Percentiles rank a stretch among this genome's conserved stretches.
Conservation (phyloP, 2,797 vertebrate species). For the Fratercula arctica region DNA sequence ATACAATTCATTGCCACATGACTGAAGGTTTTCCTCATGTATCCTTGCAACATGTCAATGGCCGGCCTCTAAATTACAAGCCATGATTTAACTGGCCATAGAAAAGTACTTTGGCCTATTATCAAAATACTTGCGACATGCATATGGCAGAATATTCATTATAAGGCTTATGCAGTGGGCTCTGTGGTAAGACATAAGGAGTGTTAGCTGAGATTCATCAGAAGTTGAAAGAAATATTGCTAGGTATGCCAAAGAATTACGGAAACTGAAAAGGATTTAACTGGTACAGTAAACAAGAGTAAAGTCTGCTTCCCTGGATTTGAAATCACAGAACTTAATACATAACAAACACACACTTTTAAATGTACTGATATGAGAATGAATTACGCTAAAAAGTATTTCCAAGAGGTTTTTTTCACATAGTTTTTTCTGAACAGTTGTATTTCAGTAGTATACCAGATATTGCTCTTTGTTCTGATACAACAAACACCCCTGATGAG, state of each 20-base stretch:
- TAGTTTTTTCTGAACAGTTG: background rate
- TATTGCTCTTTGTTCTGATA: background rate
- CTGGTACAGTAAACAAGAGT: background rate
- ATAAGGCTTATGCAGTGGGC: background rate
- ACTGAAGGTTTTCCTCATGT: background rate
- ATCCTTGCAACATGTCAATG: background rate
- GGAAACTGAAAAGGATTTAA: background rate
- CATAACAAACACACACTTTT: background rate
- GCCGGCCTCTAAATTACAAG: background rate
- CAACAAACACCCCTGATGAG: background rate
- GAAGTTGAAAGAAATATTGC: background rate
- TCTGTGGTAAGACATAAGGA: background rate
- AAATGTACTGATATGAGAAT: background rate
- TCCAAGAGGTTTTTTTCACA: accelerated
- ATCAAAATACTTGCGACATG: background rate
- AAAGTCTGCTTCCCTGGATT: background rate
- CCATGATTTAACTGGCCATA: background rate
- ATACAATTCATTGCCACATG: background rate
- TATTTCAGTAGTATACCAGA: background rate
- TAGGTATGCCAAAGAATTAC: background rate
- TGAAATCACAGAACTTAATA: background rate
- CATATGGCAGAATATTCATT: background rate
- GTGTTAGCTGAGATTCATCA: background rate
- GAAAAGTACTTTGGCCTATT: background rate
- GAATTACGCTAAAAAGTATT: background rate